Conservation (phyloP, 92 coral and sea anemone genomes). For the Ricordea florida region DNA sequence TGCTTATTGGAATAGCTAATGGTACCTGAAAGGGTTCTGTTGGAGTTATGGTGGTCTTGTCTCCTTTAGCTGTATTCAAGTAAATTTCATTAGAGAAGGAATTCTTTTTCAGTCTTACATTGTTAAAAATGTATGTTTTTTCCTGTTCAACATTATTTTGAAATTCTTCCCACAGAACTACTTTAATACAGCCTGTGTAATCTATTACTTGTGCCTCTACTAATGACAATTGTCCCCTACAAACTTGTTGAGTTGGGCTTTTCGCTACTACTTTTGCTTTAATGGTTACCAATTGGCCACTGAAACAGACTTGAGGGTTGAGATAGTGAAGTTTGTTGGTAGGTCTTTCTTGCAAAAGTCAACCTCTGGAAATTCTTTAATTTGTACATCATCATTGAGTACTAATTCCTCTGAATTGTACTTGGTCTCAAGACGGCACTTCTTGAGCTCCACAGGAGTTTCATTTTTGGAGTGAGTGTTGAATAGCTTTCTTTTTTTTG, state of each 20-base stretch:
- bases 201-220: conserved; percentile 2
- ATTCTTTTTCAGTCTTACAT: conserved; percentile 10
- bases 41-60: neutral
- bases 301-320: conserved; percentile 22
- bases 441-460: conserved; percentile 2
- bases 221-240: neutral
- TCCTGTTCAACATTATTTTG: neutral
- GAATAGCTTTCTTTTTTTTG: neutral
- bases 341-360: conserved; percentile 8
- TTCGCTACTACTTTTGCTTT: conserved; percentile 30
- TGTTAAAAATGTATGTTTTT: conserved; percentile 14
- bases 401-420: conserved; percentile 30
- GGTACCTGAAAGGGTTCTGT: too few relatives aligned
- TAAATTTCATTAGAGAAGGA: conserved; percentile 1
- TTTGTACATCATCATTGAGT: conserved; percentile 9
- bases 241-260: neutral
- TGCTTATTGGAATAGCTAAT: too few relatives aligned
- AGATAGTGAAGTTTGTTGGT: neutral
- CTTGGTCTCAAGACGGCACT: conserved; percentile 9
- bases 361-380: conserved; percentile 12
- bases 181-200: too few relatives aligned
- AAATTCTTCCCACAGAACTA: too few relatives aligned
- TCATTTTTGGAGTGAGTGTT: neutral
- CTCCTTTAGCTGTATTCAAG: conserved; percentile 20
- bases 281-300: conserved; percentile 29